These are phyloP conservation scores for Drosophila peninsularis DNA, from an alignment of 2,888 invertebrate genomes.

Conservation along the genomic window DNA sequence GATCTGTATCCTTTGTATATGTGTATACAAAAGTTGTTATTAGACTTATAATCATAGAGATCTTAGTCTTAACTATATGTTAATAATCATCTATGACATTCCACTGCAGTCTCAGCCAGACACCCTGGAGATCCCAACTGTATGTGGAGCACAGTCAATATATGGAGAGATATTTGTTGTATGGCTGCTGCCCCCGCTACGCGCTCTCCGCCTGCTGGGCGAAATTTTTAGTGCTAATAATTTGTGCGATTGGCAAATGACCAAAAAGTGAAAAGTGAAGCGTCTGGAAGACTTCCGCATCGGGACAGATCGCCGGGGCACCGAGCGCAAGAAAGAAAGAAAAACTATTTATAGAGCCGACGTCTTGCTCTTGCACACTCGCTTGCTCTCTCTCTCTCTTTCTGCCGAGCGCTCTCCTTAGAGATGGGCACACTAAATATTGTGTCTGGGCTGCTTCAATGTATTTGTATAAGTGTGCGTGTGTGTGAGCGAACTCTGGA, in stretches of 20 bases:
- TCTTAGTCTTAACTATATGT: too few species aligned
- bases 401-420: not conserved
- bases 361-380: not conserved
- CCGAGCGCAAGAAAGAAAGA: slow-evolving; percentile 27
- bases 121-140: slow-evolving; percentile 10
- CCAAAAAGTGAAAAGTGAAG: slow-evolving; percentile 57
- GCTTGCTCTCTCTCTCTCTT: not conserved
- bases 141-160: not conserved
- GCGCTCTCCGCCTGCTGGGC: slow-evolving; percentile 1
- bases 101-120: slow-evolving; percentile 29
- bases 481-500: slow-evolving; percentile 63
- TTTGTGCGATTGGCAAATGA: slow-evolving; percentile 73
- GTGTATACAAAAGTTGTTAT: too few species aligned
- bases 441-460: slow-evolving; percentile 52
- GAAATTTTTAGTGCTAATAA: slow-evolving; percentile 50
- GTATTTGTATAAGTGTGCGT: slow-evolving; percentile 24
- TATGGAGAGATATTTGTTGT: not conserved
- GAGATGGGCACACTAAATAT: slow-evolving; percentile 40
- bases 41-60: too few species aligned
- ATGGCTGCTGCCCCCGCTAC: slow-evolving; percentile 2
- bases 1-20: too few species aligned
- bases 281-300: slow-evolving; percentile 80
- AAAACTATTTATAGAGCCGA: slow-evolving; percentile 55
- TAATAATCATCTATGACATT: slow-evolving; percentile 12
- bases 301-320: slow-evolving; percentile 54